phyloP scores from a whole-genome alignment of 1,140 invertebrate genomes.

The Drosophila navojoa region DNA sequence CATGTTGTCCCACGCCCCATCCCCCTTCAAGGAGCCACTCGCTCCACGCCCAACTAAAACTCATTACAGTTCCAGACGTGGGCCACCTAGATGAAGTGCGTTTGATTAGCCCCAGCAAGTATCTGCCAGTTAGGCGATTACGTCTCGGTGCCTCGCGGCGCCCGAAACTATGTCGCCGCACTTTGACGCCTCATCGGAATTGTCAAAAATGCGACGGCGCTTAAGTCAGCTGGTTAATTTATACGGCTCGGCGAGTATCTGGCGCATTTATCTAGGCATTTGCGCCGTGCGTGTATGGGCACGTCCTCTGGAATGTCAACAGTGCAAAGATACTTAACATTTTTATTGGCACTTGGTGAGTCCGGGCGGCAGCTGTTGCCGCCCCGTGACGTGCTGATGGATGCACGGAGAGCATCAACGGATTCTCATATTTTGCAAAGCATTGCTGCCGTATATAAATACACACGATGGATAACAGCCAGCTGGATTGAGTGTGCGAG shows the following conservation, averaged over 20 bases:
- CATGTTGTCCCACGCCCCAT: constrained; percentile 47
- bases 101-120: constrained; percentile 44
- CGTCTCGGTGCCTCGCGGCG: background rate
- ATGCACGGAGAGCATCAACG: constrained; percentile 42
- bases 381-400: constrained; percentile 73
- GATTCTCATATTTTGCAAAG: constrained; percentile 63
- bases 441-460: constrained; percentile 6
- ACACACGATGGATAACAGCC: background rate
- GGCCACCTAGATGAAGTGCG: constrained; percentile 35
- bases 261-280: constrained; percentile 63
- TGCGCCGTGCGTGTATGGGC: constrained; percentile 41
- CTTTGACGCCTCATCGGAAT: constrained; percentile 57
- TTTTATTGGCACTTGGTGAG: constrained; percentile 82
- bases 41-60: constrained; percentile 57
- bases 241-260: constrained; percentile 51
- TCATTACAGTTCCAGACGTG: constrained; percentile 61
- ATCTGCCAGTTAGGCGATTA: constrained; percentile 33
- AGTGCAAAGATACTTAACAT: constrained; percentile 81
- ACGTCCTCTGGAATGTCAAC: constrained; percentile 65
- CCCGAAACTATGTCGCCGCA: constrained; percentile 53
- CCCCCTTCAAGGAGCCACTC: constrained; percentile 10
- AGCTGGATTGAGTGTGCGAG: background rate
- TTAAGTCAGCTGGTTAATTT: constrained; percentile 63
- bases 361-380: constrained; percentile 68
- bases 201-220: constrained; percentile 60